Evolutionary conservation across 2,888 invertebrate species (phyloP).

Genomic region (Mylabris sibirica): DNA sequence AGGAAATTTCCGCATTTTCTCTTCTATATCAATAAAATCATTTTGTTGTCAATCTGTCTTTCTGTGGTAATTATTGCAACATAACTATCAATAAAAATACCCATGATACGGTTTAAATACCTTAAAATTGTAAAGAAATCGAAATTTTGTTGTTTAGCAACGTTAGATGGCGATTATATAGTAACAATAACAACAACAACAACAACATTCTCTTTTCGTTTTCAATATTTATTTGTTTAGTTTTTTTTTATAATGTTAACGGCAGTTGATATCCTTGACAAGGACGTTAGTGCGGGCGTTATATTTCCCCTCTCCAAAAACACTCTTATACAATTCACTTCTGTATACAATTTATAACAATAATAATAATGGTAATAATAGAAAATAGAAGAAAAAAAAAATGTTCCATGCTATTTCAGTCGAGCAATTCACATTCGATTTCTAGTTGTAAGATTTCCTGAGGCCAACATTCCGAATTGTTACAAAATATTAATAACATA

Average conservation of each 20-base stretch:
- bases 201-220: constrained; percentile 2
- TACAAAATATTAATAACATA: constrained; percentile 41
- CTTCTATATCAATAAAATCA: too few relatives aligned
- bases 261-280: constrained; percentile 56
- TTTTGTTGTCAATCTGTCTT: background rate
- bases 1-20: too few relatives aligned
- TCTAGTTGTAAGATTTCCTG: constrained; percentile 43
- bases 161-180: background rate
- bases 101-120: background rate
- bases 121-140: background rate
- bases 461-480: constrained; percentile 46
- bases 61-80: background rate
- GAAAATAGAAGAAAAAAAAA: background rate
- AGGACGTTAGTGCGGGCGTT: constrained; percentile 54
- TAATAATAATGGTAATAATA: background rate
- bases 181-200: background rate
- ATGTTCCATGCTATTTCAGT: constrained; percentile 40
- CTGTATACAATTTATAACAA: background rate
- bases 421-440: constrained; percentile 46
- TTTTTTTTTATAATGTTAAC: constrained; percentile 20
- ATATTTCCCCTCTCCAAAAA: constrained; percentile 34
- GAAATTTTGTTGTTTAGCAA: background rate
- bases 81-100: background rate
- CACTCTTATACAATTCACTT: constrained; percentile 27
- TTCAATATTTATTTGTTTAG: background rate